Evolutionary conservation across 2,888 invertebrate species (phyloP), one percentile per base, ranked within the genome.

Genomic region (Antitype chi): DNA sequence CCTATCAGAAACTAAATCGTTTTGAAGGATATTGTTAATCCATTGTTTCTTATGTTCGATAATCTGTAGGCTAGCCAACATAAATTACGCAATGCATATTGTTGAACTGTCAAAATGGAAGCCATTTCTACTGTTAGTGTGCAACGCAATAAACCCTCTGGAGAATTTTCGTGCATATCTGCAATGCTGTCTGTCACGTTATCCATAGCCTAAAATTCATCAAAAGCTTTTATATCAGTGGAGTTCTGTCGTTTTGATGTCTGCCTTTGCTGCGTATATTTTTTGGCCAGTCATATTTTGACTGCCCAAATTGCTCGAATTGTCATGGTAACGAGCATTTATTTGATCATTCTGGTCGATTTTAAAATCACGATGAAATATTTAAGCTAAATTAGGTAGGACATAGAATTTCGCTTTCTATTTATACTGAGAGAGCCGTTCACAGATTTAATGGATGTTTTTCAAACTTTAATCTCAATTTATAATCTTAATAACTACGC

Each of bases 331-430:
- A 49, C 17, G 13, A 25, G 32, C 17, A 23, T 73, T 17, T 47
- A 28, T 57, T n/a, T 28, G 13, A 38, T 43, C 1, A 20, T 53
- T 62, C 28, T 60, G 17, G 20, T 15, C 6, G 23, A 28, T 32
- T 78, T 66, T 32, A 4, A n/a, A 55, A 67, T 38, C 32, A 63
- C 32, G 1, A 20, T 32, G 20, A 69, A 69, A 32, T 25, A 47
- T 11, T 8, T 9, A n/a, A 1, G 6, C 2, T 43, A 17, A 5
- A 64, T 59, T 59, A 3, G 8, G 32, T n/a, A 13, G 28, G n/a
- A 67, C 60, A 25, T 62, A 64, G 5, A 53, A 68, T 53, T 8
- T 15, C 59, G 17, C 70, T 78, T 82, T 75, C 70, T 74, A 69
- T 78, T 70, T 28, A 53, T 43, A 47, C n/a, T 43, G 32, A 64